Base-by-base conservation (phyloP, 1,140 invertebrate genomes). In the Colletes gigas region DNA sequence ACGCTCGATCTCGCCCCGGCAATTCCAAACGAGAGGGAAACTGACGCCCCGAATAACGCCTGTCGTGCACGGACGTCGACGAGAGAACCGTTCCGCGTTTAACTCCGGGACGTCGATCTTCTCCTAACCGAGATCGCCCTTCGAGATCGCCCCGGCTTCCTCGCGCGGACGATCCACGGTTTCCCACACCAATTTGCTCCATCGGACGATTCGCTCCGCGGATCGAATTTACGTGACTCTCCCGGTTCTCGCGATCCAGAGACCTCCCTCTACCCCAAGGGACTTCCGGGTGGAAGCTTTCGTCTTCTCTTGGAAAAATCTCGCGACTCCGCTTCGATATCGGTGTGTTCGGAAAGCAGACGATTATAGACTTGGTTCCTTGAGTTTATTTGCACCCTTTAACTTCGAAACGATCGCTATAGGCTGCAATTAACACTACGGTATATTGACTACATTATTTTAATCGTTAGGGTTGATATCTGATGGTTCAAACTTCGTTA, bases 141-240 rank as follows among this genome's bases (percentile, higher is more conserved):
- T 9, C 50, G 50, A n/a, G 50, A 17, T 55, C 41, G 19, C 3
- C 3, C 14, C 17, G 30, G 6, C 63, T 19, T 3, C 39, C 41
- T 47, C 41, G 41, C 63, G 50, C 50, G 50, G 50, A 50, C 50
- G 10, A 9, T 9, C 30, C 39, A 0, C 44, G 17, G n/a, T 70
- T 70, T 70, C 68, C 68, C 68, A 71, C 70, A 62, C 59, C 77
- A 73, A 79, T 79, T 79, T 73, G 21, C 59, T 65, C 59, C 30
- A 30, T 63, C 67, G 67, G 67, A n/a, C 68, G 50, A 57, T 70
- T 50, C 14, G 41, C 21, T 55, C 52, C 41, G 5, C 7, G 52
- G 14, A 62, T 39, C 21, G 19, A 19, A 59, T 59, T 59, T 62
- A 7, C 21, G n/a, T 14, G 10, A 14, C 44, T 47, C 9, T 47